These are phyloP conservation scores for Taxidea taxus DNA, from an alignment of 2,113 vertebrate species.

Conservation along the genomic window DNA sequence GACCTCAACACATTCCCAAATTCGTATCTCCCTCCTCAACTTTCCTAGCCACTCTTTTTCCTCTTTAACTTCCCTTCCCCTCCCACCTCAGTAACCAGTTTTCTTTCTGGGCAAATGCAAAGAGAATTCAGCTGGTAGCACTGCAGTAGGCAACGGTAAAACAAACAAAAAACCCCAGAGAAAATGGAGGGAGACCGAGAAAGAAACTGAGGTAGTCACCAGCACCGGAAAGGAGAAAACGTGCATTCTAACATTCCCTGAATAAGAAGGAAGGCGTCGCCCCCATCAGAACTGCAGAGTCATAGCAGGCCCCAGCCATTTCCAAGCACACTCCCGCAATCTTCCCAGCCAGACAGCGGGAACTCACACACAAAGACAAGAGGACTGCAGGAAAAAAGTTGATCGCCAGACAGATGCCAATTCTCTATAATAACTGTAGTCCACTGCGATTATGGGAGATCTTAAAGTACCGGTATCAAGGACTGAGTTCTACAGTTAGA, in stretches of 20 bases:
- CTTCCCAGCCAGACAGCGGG: constrained; percentile 59
- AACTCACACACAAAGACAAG: constrained; percentile 69
- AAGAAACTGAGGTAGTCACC: constrained; percentile 56
- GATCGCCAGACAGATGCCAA: constrained; percentile 47
- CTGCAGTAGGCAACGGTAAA: background rate
- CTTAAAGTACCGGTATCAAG: background rate
- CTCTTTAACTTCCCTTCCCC: background rate
- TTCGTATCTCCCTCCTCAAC: constrained; percentile 49
- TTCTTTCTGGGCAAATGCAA: background rate
- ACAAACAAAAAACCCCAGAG: background rate
- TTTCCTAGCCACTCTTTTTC: constrained; percentile 9
- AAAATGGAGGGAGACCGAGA: constrained; percentile 16
- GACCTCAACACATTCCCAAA: background rate
- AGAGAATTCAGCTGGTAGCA: background rate
- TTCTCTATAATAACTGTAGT: background rate
- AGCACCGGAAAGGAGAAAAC: constrained; percentile 42
- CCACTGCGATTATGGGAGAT: background rate
- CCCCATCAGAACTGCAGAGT: constrained; percentile 87
- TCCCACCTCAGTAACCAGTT: constrained; percentile 25
- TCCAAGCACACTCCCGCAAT: constrained; percentile 65
- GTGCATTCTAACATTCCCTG: constrained; percentile 55
- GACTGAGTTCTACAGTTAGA: background rate
- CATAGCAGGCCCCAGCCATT: constrained; percentile 82
- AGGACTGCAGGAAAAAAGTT: constrained; percentile 46
- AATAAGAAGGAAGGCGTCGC: constrained; percentile 78